phyloP scores from a whole-genome alignment of 2,797 vertebrate genomes.

The Cynopterus sphinx region DNA sequence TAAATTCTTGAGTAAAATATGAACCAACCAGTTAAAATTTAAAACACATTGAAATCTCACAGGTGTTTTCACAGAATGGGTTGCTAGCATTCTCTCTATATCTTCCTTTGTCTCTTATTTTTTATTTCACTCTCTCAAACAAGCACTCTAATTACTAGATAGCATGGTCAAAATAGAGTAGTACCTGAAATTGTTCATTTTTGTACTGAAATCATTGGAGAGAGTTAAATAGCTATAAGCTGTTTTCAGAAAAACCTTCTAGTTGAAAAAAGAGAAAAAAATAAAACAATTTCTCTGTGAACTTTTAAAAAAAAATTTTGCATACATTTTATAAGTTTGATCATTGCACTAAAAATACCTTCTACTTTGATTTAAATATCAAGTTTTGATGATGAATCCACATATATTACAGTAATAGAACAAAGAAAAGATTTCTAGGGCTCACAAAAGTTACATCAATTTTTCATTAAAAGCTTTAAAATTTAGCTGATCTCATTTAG shows the following conservation, averaged over 20 bases:
- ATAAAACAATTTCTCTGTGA: neutral
- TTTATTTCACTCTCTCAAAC: neutral
- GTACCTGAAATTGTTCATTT: neutral
- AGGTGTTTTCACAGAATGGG: neutral
- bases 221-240: neutral
- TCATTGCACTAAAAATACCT: neutral
- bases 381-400: slow-evolving; percentile 25
- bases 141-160: neutral
- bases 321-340: slow-evolving; percentile 12
- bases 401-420: slow-evolving; percentile 12
- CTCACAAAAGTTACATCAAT: slow-evolving; percentile 57
- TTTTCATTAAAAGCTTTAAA: slow-evolving; percentile 67
- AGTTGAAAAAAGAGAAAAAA: slow-evolving; percentile 27
- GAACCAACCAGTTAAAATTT: neutral
- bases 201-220: neutral
- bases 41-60: neutral
- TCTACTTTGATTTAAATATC: slow-evolving; percentile 59
- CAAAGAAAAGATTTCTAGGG: slow-evolving; percentile 53
- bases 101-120: neutral
- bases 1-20: neutral
- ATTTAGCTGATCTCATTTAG: slow-evolving; percentile 69
- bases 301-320: neutral
- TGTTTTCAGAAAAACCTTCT: neutral
- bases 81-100: neutral
- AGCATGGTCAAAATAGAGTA: neutral